Evolutionary conservation across 2,113 vertebrate genomes (phyloP), one percentile per base, ranked within the genome.

Genomic region (Amazona vittata): DNA sequence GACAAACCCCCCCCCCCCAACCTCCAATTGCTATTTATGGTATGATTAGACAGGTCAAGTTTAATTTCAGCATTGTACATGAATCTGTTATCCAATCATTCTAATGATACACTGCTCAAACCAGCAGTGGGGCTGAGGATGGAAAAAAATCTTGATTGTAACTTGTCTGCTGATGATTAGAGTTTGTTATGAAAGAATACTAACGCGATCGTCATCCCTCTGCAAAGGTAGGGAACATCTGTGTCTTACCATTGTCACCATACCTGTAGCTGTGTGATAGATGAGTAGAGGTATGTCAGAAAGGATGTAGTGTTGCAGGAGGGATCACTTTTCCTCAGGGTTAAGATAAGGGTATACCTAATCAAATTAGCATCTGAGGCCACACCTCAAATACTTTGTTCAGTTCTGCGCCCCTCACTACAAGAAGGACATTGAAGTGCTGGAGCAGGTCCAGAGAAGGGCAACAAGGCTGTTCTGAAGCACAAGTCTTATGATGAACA

Each of bases 71-170:
- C 74, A 81, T 55, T 28, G 9, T 85, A 68, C 81, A 62, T 63
- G 67, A 86, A 91, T 90, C 83, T 77, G 89, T 76, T 94, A 96
- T 93, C 88, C 91, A 96, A 83, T 97, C 96, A 96, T 86, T 94
- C 87, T 95, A 96, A 96, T 94, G 92, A 84, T 46, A 95, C 55
- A 41, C 35, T 96, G 46, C 43, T 55, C 53, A 39, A 97, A 90
- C 44, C 89, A 95, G 80, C 83, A 87, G 86, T 85, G 63, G 55
- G 78, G 63, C 46, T 11, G 39, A 64, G 67, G 31, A 62, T 35
- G 64, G 41, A 63, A 97, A 90, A 94, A 97, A 94, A 95, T 65
- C 79, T 91, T 97, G 97, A 97, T 93, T 97, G 83, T 93, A 71
- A 90, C 88, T 96, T 90, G 83, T 89, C 93, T 96, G 91, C 41